phyloP scores from a whole-genome alignment of 1,140 invertebrate species.

The Triops cancriformis region DNA sequence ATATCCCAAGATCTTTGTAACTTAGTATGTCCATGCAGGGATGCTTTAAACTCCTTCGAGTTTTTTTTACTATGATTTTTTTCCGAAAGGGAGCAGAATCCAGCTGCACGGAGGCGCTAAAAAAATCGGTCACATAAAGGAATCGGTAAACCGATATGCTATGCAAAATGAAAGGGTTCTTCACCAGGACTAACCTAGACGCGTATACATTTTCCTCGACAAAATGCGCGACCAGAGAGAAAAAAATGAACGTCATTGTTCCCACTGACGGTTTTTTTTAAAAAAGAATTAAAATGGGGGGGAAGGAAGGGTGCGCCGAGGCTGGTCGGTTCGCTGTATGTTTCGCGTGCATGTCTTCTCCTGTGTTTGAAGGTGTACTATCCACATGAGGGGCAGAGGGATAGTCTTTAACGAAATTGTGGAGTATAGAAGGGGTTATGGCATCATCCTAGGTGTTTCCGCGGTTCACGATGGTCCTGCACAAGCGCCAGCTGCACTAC shows the following conservation, averaged over 20 bases:
- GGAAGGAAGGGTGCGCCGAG: not conserved
- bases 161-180: slow-evolving; percentile 7
- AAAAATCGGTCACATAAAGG: not conserved
- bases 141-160: slow-evolving; percentile 3
- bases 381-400: not conserved
- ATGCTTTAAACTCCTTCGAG: not conserved
- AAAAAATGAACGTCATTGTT: not conserved
- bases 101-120: not conserved
- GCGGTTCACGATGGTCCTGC: not conserved
- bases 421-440: not conserved
- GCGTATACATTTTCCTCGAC: not conserved
- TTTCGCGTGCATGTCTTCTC: not conserved
- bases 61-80: not conserved
- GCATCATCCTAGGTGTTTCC: not conserved
- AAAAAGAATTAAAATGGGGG: slow-evolving; percentile 11
- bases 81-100: not conserved
- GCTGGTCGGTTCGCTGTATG: not conserved
- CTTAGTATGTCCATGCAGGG: not conserved
- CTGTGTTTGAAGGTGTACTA: not conserved
- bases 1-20: slow-evolving; percentile 6
- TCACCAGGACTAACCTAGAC: not conserved
- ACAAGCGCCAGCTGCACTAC: slow-evolving; percentile 1
- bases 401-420: slow-evolving; percentile 1
- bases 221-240: not conserved
- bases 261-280: slow-evolving; percentile 2